phyloP scores from a whole-genome alignment of 2,888 invertebrate species.

The Cenopis cana region DNA sequence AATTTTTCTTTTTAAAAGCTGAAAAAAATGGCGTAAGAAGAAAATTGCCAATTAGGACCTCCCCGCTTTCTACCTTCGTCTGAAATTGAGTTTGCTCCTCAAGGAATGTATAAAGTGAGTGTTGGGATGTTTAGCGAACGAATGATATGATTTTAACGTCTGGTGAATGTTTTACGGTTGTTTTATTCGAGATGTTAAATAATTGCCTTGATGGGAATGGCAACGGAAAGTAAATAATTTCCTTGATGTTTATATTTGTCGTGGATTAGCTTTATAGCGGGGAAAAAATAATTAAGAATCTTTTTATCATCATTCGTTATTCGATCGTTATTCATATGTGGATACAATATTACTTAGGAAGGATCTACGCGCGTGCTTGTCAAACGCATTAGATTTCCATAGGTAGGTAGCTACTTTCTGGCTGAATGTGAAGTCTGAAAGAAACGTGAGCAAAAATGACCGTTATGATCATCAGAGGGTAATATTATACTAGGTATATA shows the following conservation, averaged over 20 bases:
- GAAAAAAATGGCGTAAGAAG: constrained; percentile 81
- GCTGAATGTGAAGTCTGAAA: no score
- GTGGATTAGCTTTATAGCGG: constrained; percentile 5
- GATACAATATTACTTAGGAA: background rate
- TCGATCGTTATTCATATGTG: background rate
- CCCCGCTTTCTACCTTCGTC: constrained; percentile 64
- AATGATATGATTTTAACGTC: constrained; percentile 38
- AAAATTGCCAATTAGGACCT: constrained; percentile 81
- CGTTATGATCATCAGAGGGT: no score
- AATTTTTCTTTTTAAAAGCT: constrained; percentile 84
- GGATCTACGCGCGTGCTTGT: no score
- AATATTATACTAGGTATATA: no score
- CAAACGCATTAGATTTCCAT: no score
- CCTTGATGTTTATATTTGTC: constrained; percentile 5
- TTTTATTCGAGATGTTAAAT: constrained; percentile 39
- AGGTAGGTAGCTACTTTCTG: no score
- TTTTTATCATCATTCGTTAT: background rate
- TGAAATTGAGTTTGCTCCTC: constrained; percentile 77
- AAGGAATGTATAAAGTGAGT: constrained; percentile 78
- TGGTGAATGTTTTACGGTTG: constrained; percentile 40
- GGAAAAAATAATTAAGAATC: background rate
- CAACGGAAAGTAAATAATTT: constrained; percentile 26
- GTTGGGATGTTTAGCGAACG: constrained; percentile 57
- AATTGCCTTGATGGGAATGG: constrained; percentile 37
- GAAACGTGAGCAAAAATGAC: no score